Evolutionary conservation across 2,113 vertebrate species (phyloP), one percentile per base, ranked within the genome.

Genomic region (Sorex araneus): DNA sequence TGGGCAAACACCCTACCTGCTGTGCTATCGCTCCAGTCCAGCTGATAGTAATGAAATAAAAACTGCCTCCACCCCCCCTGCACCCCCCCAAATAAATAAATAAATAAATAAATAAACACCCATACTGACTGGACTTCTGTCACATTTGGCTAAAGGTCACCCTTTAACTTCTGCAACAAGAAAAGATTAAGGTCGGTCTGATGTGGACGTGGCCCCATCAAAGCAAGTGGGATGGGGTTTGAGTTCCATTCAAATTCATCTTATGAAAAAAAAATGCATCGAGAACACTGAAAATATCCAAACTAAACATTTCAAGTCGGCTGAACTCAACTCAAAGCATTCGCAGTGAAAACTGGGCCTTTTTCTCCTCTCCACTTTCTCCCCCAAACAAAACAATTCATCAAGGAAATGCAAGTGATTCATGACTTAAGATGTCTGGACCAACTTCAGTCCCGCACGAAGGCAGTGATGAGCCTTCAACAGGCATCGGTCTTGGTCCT

Each of bases 141-240:
- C 93, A 97, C 97, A 92, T 86, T 97, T 97, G 94, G 94, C 96
- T 96, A 89, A 84, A 86, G 27, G 47, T 87, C 94, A 88, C 47
- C 77, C 77, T 94, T 96, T 94, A 96, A 94, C 89, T 98, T 98
- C 95, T 96, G 97, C 94, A 97, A 97, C 96, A 97, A 97, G 96
- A 97, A 98, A 97, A 95, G 36, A 94, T 50, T 57, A 87, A 92
- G 96, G 91, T 94, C 88, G 87, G 96, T 93, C 89, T 77, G 0
- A 18, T 30, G 92, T n/a, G 89, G 95, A 97, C 94, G 92, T 84
- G 97, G 92, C 95, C 94, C 0, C 71, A 0, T 78, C 5, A 93
- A 97, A 96, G 97, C 96, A 96, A 97, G 93, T 81, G 87, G 96
- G 96, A 92, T 82, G 86, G 10, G 94, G 67, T 90, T 97, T 97